Evolutionary conservation across 1,140 invertebrate species (phyloP), one percentile per base, ranked within the genome.

Genomic region (Campoletis sonorensis): DNA sequence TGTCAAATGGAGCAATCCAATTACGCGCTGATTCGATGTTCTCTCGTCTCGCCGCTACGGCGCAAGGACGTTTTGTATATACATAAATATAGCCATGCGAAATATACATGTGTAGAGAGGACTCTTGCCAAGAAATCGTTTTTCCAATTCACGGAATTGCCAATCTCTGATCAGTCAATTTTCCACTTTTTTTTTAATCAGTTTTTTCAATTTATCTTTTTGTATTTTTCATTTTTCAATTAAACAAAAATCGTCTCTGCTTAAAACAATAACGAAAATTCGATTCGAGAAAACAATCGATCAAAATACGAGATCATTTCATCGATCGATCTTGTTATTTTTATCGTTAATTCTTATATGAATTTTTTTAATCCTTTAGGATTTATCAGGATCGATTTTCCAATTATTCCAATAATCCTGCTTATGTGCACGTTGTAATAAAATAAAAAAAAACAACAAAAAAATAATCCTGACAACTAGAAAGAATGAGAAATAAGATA

Each of bases 1-100:
- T 86, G 86, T 88, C 88, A 88, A 89, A 84, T 87, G 86, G 86
- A 89, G 85, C 87, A 86, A 88, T 90, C 88, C 88, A 90, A 89
- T 90, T 88, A 87, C 85, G 80, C 83, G 84, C 82, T 88, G 87
- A 89, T 89, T 88, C 86, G 87, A 89, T 90, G 87, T 84, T 84
- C 61, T 75, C 72, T 80, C 83, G 79, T 80, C 77, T 80, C 76
- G 75, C 73, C 68, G 51, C 68, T 67, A 21, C 73, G 61, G 68
- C 78, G 75, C 75, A 80, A 77, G 73, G 67, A 80, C 82, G 70
- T 49, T 78, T 13, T 23, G 30, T 67, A 18, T 70, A 27, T 4
- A 64, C 4, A 64, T 26, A n/a, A 23, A 26, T 26, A 27, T 15
- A 64, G 23, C 4, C 61, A 64, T 16, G 40, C 13, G 11, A n/a